Conservation (phyloP, 2,113 vertebrate genomes). For the Enhydra lutris region DNA sequence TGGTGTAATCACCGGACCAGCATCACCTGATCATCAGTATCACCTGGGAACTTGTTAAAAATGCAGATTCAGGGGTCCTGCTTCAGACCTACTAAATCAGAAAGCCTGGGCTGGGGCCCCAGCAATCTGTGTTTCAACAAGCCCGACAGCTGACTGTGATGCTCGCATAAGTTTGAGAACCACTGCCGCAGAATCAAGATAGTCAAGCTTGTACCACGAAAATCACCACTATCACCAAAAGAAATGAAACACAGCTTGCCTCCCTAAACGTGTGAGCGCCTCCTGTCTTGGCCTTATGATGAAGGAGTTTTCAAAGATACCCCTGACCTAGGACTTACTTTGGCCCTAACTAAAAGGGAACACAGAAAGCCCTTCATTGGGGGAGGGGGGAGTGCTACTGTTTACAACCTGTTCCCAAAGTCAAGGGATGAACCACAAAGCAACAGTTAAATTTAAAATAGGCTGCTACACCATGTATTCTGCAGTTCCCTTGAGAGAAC, state of each 20-base stretch:
- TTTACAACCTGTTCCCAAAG: neutral
- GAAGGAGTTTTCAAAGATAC: neutral
- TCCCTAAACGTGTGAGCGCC: neutral
- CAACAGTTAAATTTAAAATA: neutral
- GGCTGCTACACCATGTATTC: neutral
- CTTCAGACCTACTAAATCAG: neutral
- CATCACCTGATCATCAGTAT: neutral
- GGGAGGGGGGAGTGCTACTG: neutral
- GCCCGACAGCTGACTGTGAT: neutral
- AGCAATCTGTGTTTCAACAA: conserved; percentile 7
- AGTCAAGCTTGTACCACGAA: neutral
- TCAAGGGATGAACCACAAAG: neutral
- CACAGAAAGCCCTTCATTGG: neutral
- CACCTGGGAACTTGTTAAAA: conserved; percentile 14
- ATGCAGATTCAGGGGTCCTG: neutral
- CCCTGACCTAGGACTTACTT: neutral
- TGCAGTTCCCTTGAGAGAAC: neutral
- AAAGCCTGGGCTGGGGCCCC: neutral
- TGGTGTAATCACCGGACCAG: neutral
- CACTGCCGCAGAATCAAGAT: neutral
- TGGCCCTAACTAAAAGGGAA: neutral
- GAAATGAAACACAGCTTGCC: neutral
- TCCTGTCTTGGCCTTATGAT: neutral
- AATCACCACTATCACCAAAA: conserved; percentile 4
- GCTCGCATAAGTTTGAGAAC: neutral